Conservation (phyloP, 2,797 vertebrate species). For the Coccyzus lansbergi region DNA sequence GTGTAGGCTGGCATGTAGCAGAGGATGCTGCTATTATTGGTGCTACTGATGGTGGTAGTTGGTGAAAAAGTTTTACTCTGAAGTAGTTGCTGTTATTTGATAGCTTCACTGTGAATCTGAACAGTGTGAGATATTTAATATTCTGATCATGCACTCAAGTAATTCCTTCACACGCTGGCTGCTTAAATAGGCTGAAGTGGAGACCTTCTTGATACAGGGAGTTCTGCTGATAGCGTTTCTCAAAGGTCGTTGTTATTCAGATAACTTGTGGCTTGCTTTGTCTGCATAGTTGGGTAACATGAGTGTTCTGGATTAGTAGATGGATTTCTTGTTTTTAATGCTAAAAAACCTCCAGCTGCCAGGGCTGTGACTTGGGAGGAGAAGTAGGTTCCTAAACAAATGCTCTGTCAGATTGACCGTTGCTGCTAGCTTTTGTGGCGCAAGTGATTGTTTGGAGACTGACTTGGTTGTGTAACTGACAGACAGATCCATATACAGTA, state of each 20-base stretch:
- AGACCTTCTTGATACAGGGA: not conserved
- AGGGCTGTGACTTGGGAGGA: not conserved
- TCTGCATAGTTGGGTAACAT: not conserved
- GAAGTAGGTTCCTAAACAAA: not conserved
- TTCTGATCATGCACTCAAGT: not conserved
- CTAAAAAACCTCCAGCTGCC: not conserved
- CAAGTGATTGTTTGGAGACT: not conserved
- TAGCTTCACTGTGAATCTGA: not conserved
- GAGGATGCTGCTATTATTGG: not conserved
- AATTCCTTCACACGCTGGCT: conserved; percentile 14
- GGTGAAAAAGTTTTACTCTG: not conserved
- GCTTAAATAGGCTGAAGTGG: not conserved
- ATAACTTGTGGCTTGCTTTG: not conserved
- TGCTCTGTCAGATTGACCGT: not conserved
- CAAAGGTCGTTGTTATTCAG: not conserved
- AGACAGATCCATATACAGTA: not conserved
- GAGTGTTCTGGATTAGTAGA: not conserved
- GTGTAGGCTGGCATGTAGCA: not conserved
- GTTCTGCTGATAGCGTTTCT: not conserved
- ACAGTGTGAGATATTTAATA: not conserved
- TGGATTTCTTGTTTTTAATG: not conserved
- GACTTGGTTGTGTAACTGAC: not conserved
- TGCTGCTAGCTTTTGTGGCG: fast-evolving
- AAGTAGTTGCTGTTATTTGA: not conserved
- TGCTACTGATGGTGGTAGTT: not conserved